Base-by-base conservation (phyloP, 2,113 vertebrate species). In the Strigops habroptila region DNA sequence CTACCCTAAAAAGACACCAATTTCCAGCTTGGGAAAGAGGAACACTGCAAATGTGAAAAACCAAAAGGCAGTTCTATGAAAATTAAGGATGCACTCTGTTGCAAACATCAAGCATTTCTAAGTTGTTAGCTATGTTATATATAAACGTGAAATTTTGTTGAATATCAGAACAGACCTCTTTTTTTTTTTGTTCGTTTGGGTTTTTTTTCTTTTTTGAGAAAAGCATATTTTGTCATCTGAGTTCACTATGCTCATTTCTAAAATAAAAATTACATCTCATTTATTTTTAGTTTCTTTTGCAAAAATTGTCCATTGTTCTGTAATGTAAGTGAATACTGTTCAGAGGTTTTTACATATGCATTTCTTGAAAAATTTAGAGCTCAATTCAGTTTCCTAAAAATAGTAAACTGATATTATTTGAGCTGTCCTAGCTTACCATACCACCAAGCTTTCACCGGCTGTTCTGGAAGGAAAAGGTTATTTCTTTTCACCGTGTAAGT, bases 331-430 rank as follows among this genome's bases (percentile, higher is more conserved):
- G 9, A 69, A 79, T 9, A 48, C 1, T 12, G 0, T 23, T 81
- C 7, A 6, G 5, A 2, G 0, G 4, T 57, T 52, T 83, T 73
- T 28, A 35, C 4, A 22, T 31, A 35, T 14, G 4, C 4, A 63
- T 33, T 25, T 4, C 33, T 79, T 9, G 2, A 76, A 84, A 41
- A 55, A 55, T 51, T 69, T 93, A 7, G 7, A 74, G 8, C 6
- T 46, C 12, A 37, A 7, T 64, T 77, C 33, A 51, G 7, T 51
- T 89, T 69, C 22, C 53, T 73, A 43, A 60, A 67, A 37, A 9
- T 8, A 9, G 9, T 53, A 53, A n/a, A 59, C 22, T 31, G 4
- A 22, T 71, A 59, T 52, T 35, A 48, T 60, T 83, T 83, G 28
- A 73, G 12, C 33, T 64, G 22, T 43, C 7, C 8, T 82, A 10